Evolutionary conservation across 2,888 invertebrate species (phyloP).

Genomic region (Polia nebulosa): DNA sequence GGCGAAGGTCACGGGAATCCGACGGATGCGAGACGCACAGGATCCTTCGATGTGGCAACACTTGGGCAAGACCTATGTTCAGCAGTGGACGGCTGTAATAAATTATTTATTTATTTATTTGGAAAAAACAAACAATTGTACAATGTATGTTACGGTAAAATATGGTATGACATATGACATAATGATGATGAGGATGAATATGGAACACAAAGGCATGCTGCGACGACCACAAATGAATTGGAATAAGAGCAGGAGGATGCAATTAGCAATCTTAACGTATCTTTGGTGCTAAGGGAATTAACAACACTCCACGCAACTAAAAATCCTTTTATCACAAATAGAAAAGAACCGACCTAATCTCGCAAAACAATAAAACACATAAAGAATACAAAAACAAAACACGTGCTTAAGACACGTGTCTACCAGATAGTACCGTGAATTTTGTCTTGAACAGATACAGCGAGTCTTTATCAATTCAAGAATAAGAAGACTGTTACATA

Average conservation of each 20-base stretch:
- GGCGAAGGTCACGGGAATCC: too few relatives aligned
- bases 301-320: not conserved
- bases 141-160: too few relatives aligned
- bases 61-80: too few relatives aligned
- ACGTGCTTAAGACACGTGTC: slow-evolving; percentile 21
- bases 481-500: slow-evolving; percentile 9
- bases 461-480: not conserved
- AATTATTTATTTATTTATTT: too few relatives aligned
- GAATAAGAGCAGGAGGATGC: not conserved
- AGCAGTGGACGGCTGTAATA: too few relatives aligned
- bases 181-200: too few relatives aligned
- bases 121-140: too few relatives aligned
- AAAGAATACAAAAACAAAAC: slow-evolving; percentile 7
- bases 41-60: too few relatives aligned
- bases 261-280: not conserved
- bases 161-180: too few relatives aligned
- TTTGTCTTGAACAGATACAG: not conserved
- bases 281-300: not conserved
- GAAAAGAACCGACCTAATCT: not conserved
- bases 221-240: too few relatives aligned
- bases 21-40: too few relatives aligned
- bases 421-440: not conserved
- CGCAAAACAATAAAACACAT: slow-evolving; percentile 5
- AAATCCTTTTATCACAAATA: not conserved
- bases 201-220: too few relatives aligned